phyloP scores from a whole-genome alignment of 2,888 invertebrate genomes.

The Rhodophaea formosa region DNA sequence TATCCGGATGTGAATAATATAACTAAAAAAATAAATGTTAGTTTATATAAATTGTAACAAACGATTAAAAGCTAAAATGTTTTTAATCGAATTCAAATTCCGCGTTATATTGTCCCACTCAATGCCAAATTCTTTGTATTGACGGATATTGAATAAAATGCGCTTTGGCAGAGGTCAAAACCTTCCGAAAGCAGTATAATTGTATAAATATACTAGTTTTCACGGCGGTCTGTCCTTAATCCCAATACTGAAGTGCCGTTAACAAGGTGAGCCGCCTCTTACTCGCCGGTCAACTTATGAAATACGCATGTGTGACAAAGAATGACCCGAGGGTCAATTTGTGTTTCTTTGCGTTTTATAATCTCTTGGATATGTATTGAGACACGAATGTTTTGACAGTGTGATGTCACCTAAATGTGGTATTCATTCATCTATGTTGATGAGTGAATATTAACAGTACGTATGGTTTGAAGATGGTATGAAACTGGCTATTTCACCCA shows the following conservation, averaged over 20 bases:
- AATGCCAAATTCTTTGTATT: not conserved
- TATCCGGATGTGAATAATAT: too few relatives aligned
- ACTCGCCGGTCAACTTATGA: slow-evolving; percentile 31
- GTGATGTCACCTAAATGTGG: not conserved
- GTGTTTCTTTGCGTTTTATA: not conserved
- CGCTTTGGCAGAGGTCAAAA: slow-evolving; percentile 10
- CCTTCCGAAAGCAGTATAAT: slow-evolving; percentile 13
- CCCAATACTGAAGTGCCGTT: slow-evolving; percentile 44
- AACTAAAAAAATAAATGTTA: too few relatives aligned
- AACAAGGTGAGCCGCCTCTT: slow-evolving; percentile 68
- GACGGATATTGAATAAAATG: not conserved
- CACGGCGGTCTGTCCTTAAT: slow-evolving; percentile 53
- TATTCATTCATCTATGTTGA: not conserved
- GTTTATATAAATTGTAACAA: too few relatives aligned
- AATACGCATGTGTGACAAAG: slow-evolving; percentile 1
- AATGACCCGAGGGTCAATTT: slow-evolving; percentile 9
- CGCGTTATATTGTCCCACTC: not conserved
- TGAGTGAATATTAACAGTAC: not conserved
- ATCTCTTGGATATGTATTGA: not conserved
- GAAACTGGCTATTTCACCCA: too few relatives aligned
- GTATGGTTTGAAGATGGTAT: too few relatives aligned
- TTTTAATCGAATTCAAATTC: too few relatives aligned
- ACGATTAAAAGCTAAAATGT: too few relatives aligned
- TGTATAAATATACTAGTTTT: slow-evolving; percentile 14
- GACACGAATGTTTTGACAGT: not conserved